Evolutionary conservation across 2,888 invertebrate species (phyloP), one percentile per base, ranked within the genome.

Genomic region (Stegophylla sp.): DNA sequence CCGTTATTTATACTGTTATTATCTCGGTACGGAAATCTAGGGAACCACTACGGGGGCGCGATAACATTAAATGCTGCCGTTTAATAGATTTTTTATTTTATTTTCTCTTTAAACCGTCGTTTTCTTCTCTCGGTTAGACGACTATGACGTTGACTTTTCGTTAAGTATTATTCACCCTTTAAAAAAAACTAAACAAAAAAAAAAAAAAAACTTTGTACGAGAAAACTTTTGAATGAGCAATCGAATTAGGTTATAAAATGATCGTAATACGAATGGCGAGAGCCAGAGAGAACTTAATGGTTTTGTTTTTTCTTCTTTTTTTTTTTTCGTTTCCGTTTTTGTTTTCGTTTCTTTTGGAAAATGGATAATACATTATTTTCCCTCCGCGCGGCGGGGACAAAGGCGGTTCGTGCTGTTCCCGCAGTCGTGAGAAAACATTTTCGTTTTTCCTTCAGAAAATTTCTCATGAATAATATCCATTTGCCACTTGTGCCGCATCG

Each of bases 181-280:
- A 23, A 74, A 7, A 34, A 34, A 34, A 34, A 34, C 7, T 5
- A 34, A 34, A 34, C 7, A 7, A 34, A 34, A 34, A 34, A 34
- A 34, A 34, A 34, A 34, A 34, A 34, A 53, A 63, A 76, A 76
- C 76, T 76, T 76, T 76, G 53, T 56, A 66, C 53, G 66, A 56
- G 43, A 56, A 76, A 76, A 76, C 66, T 66, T 76, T 76, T 15
- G 66, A 66, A 76, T 66, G 43, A 61, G 45, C 73, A 20, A 74
- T 74, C 61, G 61, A 76, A 76, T 76, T 76, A 76, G 76, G 53
- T 76, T 53, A 56, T 76, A 66, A 76, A 66, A 66, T 43, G 56
- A 73, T 61, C 45, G 73, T 73, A 59, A 76, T 66, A 63, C 43
- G 48, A 48, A 34, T 17, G 20, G 34, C 28, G 28, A 48, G 28